Base-by-base conservation (phyloP, 1,140 invertebrate genomes). In the Bombus vancouverensis region DNA sequence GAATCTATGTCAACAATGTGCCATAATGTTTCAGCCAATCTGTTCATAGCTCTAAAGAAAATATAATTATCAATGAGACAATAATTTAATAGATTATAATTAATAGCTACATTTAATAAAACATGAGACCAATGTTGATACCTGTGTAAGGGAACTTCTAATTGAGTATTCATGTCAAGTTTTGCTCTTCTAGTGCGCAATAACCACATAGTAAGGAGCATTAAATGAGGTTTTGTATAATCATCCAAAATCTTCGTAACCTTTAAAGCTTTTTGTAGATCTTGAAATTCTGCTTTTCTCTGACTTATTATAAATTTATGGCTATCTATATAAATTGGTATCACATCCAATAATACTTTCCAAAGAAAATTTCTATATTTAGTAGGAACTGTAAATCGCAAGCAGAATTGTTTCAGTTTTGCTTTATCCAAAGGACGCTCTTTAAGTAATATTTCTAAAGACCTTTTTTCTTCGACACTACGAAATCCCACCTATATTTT, bases 381-480 rank as follows among this genome's bases (percentile, higher is more conserved):
- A 34, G 96, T 96, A 59, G 98, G 98, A 18, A 99, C 97, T 12
- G 97, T 97, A 92, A 98, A 98, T 78, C 98, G 95, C 74, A 98
- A 94, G 92, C 97, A 98, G 93, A 98, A 98, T 91, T 98, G 98
- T 92, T 97, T 97, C 37, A 99, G 93, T 94, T 98, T 98, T 12
- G 96, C 96, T 91, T 96, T 96, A 92, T 98, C 98, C 90, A 98
- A 96, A 25, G 97, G 97, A 93, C 97, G 97, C 88, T 99, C 98
- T 92, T 98, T 98, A 82, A 99, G 95, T 12, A 99, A 95, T 93
- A 98, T 98, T 95, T 99, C 98, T n/a, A 99, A 94, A 0, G 98
- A 98, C 94, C 98, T 98, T 94, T 98, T 98, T 93, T 99, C 98
- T 94, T 99, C 98, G 0, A 99, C 98, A 89, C 97, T 98, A 78